Percentiles rank a stretch among this genome's conserved stretches.
These are phyloP conservation scores for Cottoperca gobio DNA, from an alignment of 2,797 vertebrate species.

Conservation along the genomic window DNA sequence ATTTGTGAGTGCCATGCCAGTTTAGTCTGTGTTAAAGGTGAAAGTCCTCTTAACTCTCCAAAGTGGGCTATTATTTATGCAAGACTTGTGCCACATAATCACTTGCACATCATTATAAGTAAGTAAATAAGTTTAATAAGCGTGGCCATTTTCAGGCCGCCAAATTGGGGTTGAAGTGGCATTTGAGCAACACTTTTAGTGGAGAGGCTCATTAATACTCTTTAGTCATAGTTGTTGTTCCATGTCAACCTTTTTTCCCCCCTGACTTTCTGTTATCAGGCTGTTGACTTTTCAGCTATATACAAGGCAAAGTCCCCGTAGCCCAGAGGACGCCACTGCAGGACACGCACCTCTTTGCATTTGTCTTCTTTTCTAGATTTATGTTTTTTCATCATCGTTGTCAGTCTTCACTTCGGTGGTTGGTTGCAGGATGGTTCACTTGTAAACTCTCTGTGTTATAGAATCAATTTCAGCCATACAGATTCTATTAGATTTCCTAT, in stretches of 20 bases:
- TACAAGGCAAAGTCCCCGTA: conserved; percentile 15
- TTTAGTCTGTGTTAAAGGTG: conserved; percentile 53
- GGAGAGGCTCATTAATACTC: conserved; percentile 12
- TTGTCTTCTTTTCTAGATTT: conserved; percentile 5
- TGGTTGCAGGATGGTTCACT: too few species aligned
- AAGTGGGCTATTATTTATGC: conserved; percentile 45
- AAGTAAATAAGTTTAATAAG: conserved; percentile 29
- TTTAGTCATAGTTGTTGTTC: conserved; percentile 1
- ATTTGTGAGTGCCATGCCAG: conserved; percentile 12
- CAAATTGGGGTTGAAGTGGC: conserved; percentile 23
- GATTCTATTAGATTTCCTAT: conserved; percentile 80
- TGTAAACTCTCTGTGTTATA: conserved; percentile 64
- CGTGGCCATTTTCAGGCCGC: conserved; percentile 13
- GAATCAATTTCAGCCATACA: conserved; percentile 76
- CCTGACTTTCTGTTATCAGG: conserved; percentile 30
- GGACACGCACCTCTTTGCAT: conserved; percentile 44
- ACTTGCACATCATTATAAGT: conserved; percentile 38
- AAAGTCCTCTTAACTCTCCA: conserved; percentile 32
- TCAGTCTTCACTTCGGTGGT: conserved; percentile 69
- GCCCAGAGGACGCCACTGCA: conserved; percentile 22
- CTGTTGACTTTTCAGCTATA: conserved; percentile 47
- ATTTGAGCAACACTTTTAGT: conserved; percentile 8
- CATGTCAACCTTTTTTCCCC: conserved; percentile 1
- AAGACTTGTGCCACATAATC: conserved; percentile 42
- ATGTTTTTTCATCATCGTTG: conserved; percentile 19